Evolutionary conservation across 2,888 invertebrate genomes (phyloP), one percentile per base, ranked within the genome.

Genomic region (Limenitis arthemis): DNA sequence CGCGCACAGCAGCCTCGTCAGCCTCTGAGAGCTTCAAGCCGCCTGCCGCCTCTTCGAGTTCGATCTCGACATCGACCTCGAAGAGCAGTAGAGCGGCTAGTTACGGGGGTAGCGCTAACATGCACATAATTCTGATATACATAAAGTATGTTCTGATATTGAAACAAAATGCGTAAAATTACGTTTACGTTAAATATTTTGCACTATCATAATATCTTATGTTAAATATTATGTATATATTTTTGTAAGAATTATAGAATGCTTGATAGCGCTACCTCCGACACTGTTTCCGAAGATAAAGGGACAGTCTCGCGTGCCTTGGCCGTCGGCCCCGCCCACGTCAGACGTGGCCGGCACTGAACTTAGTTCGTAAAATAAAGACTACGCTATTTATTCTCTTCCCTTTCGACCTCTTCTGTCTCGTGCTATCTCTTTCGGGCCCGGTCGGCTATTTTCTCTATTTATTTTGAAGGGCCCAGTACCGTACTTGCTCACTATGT

Each of bases 1-100:
- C 68, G 89, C 90, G 49, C 91, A 91, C 73, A 88, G 88, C 72
- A 94, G 93, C 77, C 89, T 95, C 71, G 94, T 95, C 78, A 93
- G 94, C 70, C 94, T 95, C 89, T 94, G 93, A 93, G 70, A 62
- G 6, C 61, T 61, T 38, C 66, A 62, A 29, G 60, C 62, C 61
- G 59, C 63, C 59, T 59, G 63, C 59, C 66, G 58, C 61, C 62
- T 52, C 51, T 66, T 67, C 38, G 54, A 53, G 41, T 41, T 54
- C 37, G 54, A 54, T 37, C 47, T 44, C 41, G 44, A 46, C 30
- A 30, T 47, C 40, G 50, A 51, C 32, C 33, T 48, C 47, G 46
- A 36, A 36, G 41, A 49, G 8, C 50, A 53, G 50, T 49, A 57
- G 38, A 50, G 44, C 11, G 48, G 47, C 44, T 44, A 44, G 51